A percentile compares a stretch with the other conserved stretches of the same genome.
Conservation (phyloP, 2,113 vertebrate genomes). For the Opisthocomus hoazin region DNA sequence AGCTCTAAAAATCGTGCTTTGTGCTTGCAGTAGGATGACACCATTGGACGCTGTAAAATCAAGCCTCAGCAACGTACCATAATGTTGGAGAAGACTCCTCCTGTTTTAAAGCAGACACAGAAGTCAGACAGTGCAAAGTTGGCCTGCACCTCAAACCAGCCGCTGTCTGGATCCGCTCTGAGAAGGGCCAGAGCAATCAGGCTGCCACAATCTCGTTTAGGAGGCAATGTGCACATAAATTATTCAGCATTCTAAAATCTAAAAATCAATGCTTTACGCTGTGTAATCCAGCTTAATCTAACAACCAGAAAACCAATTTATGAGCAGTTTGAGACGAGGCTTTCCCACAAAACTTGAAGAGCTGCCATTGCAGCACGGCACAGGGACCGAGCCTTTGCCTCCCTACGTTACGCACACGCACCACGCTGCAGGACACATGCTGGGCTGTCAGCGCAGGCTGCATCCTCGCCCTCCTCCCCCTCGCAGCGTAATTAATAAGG, state of each 20-base stretch:
- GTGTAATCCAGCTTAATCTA: not conserved
- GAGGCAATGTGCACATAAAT: not conserved
- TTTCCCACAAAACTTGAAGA: not conserved
- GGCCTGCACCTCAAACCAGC: not conserved
- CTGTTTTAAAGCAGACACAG: not conserved
- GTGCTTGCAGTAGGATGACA: not conserved
- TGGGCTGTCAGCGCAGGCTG: not conserved
- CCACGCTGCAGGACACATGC: fast-evolving
- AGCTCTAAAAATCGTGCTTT: not conserved
- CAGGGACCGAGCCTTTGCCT: not conserved
- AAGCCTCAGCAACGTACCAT: not conserved
- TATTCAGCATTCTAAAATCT: constrained; percentile 26
- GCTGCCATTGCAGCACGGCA: not conserved
- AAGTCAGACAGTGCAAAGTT: not conserved
- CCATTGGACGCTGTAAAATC: not conserved
- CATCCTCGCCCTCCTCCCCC: not conserved
- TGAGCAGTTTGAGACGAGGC: not conserved
- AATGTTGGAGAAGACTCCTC: not conserved
- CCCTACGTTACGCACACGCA: fast-evolving
- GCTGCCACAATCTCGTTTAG: not conserved
- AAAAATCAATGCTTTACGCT: not conserved
- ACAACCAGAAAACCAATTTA: not conserved
- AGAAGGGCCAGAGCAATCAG: not conserved
- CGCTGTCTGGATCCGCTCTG: not conserved
- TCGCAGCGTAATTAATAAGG: not conserved